A percentile compares a stretch with the other conserved stretches of the same genome.
phyloP scores from a whole-genome alignment of 2,888 invertebrate genomes.

The Desoria tigrina region DNA sequence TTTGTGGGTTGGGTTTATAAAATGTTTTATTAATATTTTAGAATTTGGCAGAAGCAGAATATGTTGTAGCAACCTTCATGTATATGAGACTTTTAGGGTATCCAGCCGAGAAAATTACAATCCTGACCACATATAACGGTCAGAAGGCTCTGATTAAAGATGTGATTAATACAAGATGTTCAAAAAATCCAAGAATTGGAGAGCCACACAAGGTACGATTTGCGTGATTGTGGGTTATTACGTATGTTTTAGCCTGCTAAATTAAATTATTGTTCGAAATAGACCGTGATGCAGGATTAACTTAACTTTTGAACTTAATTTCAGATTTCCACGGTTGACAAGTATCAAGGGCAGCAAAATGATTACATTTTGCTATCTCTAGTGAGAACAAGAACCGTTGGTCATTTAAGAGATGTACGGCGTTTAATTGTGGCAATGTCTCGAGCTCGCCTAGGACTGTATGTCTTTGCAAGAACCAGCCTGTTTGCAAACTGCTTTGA shows the following conservation, averaged over 20 bases:
- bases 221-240: background rate
- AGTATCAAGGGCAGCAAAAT: constrained; percentile 99
- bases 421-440: constrained; percentile 98
- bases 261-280: too few species aligned
- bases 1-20: background rate
- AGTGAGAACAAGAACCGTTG: constrained; percentile 94
- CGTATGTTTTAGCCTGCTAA: background rate
- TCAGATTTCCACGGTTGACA: constrained; percentile 91
- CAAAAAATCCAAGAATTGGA: constrained; percentile 91
- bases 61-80: constrained; percentile 95
- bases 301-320: constrained; percentile 5
- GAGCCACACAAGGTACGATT: constrained; percentile 75
- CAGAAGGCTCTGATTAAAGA: constrained; percentile 97
- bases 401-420: constrained; percentile 93
- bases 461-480: constrained; percentile 88
- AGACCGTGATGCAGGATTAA: background rate
- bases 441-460: constrained; percentile 91
- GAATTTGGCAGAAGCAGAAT: constrained; percentile 69
- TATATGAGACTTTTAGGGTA: constrained; percentile 97
- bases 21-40: constrained; percentile 50
- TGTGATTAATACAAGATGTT: constrained; percentile 90
- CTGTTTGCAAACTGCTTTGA: constrained; percentile 97
- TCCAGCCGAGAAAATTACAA: constrained; percentile 93
- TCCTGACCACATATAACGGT: constrained; percentile 98
- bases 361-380: constrained; percentile 95